Base-by-base conservation (phyloP, 2,888 invertebrate genomes). In the Dryobota labecula region DNA sequence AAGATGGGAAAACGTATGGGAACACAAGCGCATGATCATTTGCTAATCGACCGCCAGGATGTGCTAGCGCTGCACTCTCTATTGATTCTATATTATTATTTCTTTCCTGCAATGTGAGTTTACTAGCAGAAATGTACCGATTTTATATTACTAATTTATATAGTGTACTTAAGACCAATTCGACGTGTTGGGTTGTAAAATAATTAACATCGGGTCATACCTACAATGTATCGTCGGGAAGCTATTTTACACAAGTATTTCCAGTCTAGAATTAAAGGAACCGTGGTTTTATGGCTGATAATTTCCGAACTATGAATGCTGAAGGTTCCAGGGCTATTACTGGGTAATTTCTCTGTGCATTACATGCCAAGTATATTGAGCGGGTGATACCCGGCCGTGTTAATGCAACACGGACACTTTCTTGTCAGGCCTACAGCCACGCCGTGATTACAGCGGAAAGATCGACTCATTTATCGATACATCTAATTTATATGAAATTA, bases 261-360 rank as follows among this genome's bases (percentile, higher is more conserved):
- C 90, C 89, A 90, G 90, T 90, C 89, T 90, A 91, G 89, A 94
- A 94, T 93, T 94, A 94, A 93, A 93, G 90, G 90, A 90, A 91
- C 90, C 83, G 85, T 87, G 89, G 89, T 91, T 95, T 95, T 95
- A 95, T 95, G 93, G 93, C 92, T 93, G 94, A 95, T 95, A 95
- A 95, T 95, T 94, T 95, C 90, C 92, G 92, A 94, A 94, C 94
- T 95, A 94, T 92, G 93, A 94, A 94, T 94, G 92, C 90, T 90
- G 92, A 94, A 91, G 93, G 92, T 92, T 90, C 90, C 87, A 91
- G 90, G 79, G 93, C 91, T 93, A 94, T 95, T 95, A 95, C 92
- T 89, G 92, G 91, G 94, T 92, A 95, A 95, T 95, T 95, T 95
- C 82, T 90, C 87, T 76, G 88, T 89, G 89, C 90, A 92, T 92